Evolutionary conservation across 2,797 vertebrate genomes (phyloP).

Genomic region (Trichosurus vulpecula): DNA sequence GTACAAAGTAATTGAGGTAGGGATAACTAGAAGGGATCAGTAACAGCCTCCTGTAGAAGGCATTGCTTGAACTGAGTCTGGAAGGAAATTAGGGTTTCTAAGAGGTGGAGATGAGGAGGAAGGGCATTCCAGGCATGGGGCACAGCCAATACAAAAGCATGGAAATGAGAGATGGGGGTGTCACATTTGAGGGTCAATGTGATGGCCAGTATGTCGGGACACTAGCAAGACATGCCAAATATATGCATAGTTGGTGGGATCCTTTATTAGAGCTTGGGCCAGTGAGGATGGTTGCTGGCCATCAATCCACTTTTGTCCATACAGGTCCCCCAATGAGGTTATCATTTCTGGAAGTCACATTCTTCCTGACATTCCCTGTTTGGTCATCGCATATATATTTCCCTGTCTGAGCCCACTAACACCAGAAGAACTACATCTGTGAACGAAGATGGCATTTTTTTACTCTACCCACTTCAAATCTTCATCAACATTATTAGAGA

Average conservation of each 20-base stretch:
- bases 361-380: not conserved
- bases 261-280: not conserved
- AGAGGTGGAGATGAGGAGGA: not conserved
- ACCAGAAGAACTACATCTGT: slow-evolving; percentile 83
- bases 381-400: not conserved
- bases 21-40: not conserved
- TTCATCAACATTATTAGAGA: slow-evolving; percentile 86
- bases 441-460: slow-evolving; percentile 90
- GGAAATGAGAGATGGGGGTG: not conserved
- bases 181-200: not conserved
- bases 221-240: not conserved
- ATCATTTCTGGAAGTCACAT: not conserved
- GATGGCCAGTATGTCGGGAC: not conserved
- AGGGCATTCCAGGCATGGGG: not conserved
- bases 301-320: not conserved
- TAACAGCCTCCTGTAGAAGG: not conserved
- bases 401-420: not conserved
- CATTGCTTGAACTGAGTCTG: not conserved
- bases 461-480: slow-evolving; percentile 93
- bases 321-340: not conserved
- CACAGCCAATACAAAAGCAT: not conserved
- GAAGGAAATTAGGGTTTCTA: not conserved
- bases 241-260: not conserved
- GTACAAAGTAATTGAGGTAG: not conserved
- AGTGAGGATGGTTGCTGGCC: not conserved